A percentile compares a stretch with the other conserved stretches of the same genome.
These are phyloP conservation scores for Rhinoderma darwinii DNA, from an alignment of 2,113 vertebrate species.

Conservation along the genomic window DNA sequence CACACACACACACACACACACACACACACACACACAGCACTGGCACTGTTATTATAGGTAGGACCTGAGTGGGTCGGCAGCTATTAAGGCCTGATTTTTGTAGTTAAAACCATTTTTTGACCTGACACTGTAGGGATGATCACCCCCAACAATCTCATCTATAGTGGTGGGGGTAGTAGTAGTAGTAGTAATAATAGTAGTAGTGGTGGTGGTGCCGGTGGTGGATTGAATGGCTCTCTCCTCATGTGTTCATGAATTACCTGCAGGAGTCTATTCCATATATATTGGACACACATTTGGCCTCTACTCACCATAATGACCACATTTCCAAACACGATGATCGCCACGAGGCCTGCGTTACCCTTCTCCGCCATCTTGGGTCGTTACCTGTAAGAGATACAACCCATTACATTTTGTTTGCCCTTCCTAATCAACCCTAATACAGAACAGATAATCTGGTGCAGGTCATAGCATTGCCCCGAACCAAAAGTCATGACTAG, in stretches of 20 bases:
- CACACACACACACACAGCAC: too few species aligned
- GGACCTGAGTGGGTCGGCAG: neutral
- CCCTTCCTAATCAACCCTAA: neutral
- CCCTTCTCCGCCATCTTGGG: slow-evolving; percentile 60
- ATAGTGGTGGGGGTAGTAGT: neutral
- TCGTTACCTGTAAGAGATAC: neutral
- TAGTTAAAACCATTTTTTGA: neutral
- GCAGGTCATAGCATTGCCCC: too few species aligned
- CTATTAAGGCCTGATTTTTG: too few species aligned
- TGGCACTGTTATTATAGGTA: too few species aligned
- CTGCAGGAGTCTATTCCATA: neutral
- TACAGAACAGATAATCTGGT: neutral
- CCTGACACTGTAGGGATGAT: neutral
- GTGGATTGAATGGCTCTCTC: too few species aligned
- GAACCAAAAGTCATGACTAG: too few species aligned
- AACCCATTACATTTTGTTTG: neutral
- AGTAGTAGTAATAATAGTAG: too few species aligned
- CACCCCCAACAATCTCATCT: neutral
- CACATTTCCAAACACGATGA: slow-evolving; percentile 68
- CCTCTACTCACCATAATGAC: slow-evolving; percentile 69
- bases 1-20: too few species aligned
- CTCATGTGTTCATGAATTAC: too few species aligned
- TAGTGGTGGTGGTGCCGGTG: too few species aligned
- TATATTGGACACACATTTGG: neutral
- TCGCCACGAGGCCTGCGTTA: slow-evolving; percentile 60